Base-by-base conservation (phyloP, 2,113 vertebrate species). In the Rhodinocichla rosea region DNA sequence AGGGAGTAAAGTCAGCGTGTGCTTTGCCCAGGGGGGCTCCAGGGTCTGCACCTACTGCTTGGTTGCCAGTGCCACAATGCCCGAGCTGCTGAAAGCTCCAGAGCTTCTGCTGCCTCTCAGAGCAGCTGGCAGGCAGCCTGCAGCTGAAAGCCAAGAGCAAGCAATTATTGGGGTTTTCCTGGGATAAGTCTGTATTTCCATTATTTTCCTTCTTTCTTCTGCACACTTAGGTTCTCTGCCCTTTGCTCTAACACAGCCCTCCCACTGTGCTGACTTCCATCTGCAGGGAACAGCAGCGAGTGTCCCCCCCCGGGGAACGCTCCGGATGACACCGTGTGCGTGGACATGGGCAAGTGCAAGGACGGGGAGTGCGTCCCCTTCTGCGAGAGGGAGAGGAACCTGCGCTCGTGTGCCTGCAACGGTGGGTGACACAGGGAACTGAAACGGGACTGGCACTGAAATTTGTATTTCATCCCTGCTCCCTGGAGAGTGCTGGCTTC, bases 361-460 rank as follows among this genome's bases (percentile, higher is more conserved):
- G 97, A 97, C 0, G 99, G 99, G 23, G 98, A 99, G 73, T 99
- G 99, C 7, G 95, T 98, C 39, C 99, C 99, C 6, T 99, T 99
- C 98, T 99, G 99, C 5, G 98, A 99, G 96, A 98, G 98, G n/a
- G 92, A 97, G 87, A 97, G 97, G 96, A 98, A 92, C 45, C 98
- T 98, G 8, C 95, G 97, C 32, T 99, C 99, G 0, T 99, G 99
- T 15, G 99, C 99, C 0, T 99, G 99, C 82, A 99, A 99, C 0
- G 99, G 99, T 99, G 97, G 98, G 98, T 42, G 33, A 6, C 14
- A 14, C 19, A 1, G 75, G 15, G 35, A 9, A 1, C 42, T 56
- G 44, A 9, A 15, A 1, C 1, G 2, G 40, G 30, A 10, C 42
- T n/a, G 50, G 6, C 16, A 17, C 62, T 57, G 40, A 10, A 10